Conservation (phyloP, 2,888 invertebrate genomes). For the Thera obeliscata region DNA sequence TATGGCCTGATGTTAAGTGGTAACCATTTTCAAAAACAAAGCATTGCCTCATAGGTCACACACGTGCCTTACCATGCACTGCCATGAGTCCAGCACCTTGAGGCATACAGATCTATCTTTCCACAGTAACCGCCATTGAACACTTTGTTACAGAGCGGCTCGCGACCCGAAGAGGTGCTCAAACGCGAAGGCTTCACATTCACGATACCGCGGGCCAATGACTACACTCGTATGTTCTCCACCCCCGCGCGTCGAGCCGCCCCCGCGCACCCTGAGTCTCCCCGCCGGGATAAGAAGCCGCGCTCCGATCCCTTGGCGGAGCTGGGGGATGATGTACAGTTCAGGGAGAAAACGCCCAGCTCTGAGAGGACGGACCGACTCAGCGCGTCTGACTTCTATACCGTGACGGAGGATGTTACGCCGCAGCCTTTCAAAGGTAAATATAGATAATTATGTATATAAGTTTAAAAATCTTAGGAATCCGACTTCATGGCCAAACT, state of each 20-base stretch:
- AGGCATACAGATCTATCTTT: too few species aligned
- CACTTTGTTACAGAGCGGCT: slow-evolving; percentile 41
- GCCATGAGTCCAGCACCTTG: too few species aligned
- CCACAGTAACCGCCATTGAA: neutral
- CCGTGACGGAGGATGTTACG: slow-evolving; percentile 76
- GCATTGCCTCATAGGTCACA: too few species aligned
- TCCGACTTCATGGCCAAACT: too few species aligned
- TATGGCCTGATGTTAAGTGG: too few species aligned
- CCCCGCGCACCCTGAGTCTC: slow-evolving; percentile 75
- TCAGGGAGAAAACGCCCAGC: slow-evolving; percentile 57
- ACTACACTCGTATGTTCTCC: slow-evolving; percentile 82
- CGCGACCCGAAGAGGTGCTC: slow-evolving; percentile 69
- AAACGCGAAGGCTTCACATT: slow-evolving; percentile 81
- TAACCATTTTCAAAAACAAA: too few species aligned
- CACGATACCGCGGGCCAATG: slow-evolving; percentile 85
- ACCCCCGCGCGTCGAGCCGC: slow-evolving; percentile 73
- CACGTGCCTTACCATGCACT: too few species aligned
- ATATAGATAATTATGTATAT: neutral
- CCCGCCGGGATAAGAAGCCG: slow-evolving; percentile 77
- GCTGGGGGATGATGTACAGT: slow-evolving; percentile 55
- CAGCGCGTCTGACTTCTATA: slow-evolving; percentile 80
- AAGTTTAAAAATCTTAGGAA: too few species aligned
- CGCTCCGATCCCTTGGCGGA: slow-evolving; percentile 54
- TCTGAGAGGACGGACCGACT: slow-evolving; percentile 66
- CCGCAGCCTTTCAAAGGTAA: slow-evolving; percentile 81